Base-by-base conservation (phyloP, 2,797 vertebrate genomes). In the Knipowitschia caucasica region DNA sequence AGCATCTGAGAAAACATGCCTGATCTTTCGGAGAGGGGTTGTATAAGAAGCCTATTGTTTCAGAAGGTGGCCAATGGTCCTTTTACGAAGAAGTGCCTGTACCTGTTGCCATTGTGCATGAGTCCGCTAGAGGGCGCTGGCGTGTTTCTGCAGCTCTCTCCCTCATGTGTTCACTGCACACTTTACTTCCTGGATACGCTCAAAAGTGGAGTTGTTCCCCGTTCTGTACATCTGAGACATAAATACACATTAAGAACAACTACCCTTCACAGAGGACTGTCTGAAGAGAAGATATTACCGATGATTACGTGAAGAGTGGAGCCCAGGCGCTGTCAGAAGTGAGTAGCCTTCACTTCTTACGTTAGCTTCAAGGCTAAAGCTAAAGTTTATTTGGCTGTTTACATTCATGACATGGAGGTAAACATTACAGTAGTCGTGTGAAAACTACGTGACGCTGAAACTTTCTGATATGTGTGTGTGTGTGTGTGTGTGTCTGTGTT, bases 121-220 rank as follows among this genome's bases (percentile, higher is more conserved):
- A 33, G 50, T 4, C 70, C 84, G 55, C 82, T 65, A 73, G 84
- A 20, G 38, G 81, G 78, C 70, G 59, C 58, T 2, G 5, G 0
- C 36, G 55, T 26, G 21, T 64, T 71, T 63, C 1, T 0, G 0
- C 12, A 11, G 47, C 0, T 3, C 26, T 58, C 46, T 38, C 1
- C 23, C 17, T 17, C 17, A 6, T 7, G 42, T 46, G 39, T 73
- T 46, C 66, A 50, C 56, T 67, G 0, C 1, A 7, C 14, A 3
- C 40, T 23, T 0, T 17, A 86, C 87, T 90, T 91, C 91, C 90
- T 89, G 84, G 80, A 84, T 83, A 83, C 75, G 59, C 69, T 40
- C 49, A 67, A 55, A 39, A 69, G 30, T 56, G 65, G 55, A 62
- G 23, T 73, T 69, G 51, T 44, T n/a, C 35, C 20, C 67, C 38